phyloP scores from a whole-genome alignment of 1,140 invertebrate species.

The Drosophila saltans region DNA sequence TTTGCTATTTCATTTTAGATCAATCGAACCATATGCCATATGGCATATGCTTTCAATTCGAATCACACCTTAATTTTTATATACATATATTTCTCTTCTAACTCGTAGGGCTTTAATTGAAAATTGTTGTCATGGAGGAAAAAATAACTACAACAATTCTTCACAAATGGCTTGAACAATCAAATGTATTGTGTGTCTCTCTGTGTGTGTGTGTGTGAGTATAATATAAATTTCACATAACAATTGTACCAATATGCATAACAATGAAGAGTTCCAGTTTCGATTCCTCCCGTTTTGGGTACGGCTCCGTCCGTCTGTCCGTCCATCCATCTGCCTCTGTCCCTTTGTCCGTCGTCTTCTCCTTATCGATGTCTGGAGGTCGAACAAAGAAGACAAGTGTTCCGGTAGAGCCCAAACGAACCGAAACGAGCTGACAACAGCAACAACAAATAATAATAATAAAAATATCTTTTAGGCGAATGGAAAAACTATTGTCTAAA shows the following conservation, averaged over 20 bases:
- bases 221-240: constrained; percentile 69
- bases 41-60: not conserved
- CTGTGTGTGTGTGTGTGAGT: constrained; percentile 12
- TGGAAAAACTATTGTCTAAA: constrained; percentile 73
- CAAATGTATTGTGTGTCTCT: constrained; percentile 53
- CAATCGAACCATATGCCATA: constrained; percentile 33
- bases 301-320: constrained; percentile 7
- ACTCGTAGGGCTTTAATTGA: constrained; percentile 60
- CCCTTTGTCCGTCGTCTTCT: not conserved
- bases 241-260: constrained; percentile 77
- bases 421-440: constrained; percentile 22
- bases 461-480: constrained; percentile 46
- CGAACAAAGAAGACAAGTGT: constrained; percentile 64
- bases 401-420: constrained; percentile 47
- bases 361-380: constrained; percentile 4
- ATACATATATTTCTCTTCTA: not conserved
- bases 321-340: not conserved
- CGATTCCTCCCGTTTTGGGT: constrained; percentile 40
- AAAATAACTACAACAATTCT: constrained; percentile 57
- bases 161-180: constrained; percentile 69
- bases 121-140: constrained; percentile 67
- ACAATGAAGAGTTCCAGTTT: constrained; percentile 72
- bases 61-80: not conserved
- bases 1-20: constrained; percentile 34
- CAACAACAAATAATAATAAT: constrained; percentile 1